A percentile compares a stretch with the other conserved stretches of the same genome.
Conservation (phyloP, 2,888 invertebrate species). For the Oligia latruncula region DNA sequence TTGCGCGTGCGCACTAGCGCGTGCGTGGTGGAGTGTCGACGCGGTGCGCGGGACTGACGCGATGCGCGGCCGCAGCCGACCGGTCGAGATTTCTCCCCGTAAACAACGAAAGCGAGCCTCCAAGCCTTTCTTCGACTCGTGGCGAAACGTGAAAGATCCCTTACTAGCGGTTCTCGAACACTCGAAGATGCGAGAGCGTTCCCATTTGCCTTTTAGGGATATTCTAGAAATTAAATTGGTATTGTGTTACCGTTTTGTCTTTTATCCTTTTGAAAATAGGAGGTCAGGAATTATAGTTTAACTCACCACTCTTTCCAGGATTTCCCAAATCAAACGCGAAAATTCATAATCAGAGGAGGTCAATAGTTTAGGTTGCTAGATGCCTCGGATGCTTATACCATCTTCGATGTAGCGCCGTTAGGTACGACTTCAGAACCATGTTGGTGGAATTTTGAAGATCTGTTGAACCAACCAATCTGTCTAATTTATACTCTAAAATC, state of each 20-base stretch:
- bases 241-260: not conserved
- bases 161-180: slow-evolving; percentile 75
- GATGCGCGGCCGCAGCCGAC: slow-evolving; percentile 72
- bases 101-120: slow-evolving; percentile 89
- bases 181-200: slow-evolving; percentile 5
- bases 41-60: slow-evolving; percentile 78
- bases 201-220: slow-evolving; percentile 7
- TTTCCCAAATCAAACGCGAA: not conserved
- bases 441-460: not conserved
- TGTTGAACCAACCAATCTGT: not conserved
- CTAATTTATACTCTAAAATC: not conserved
- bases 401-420: not conserved
- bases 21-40: slow-evolving; percentile 71
- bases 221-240: not conserved
- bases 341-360: too few relatives aligned
- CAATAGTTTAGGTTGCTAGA: not conserved
- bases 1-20: slow-evolving; percentile 40
- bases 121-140: slow-evolving; percentile 85
- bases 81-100: slow-evolving; percentile 90
- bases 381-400: not conserved
- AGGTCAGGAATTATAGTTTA: not conserved
- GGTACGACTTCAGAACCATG: not conserved
- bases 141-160: slow-evolving; percentile 79
- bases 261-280: not conserved
- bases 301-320: not conserved